phyloP scores from a whole-genome alignment of 2,113 vertebrate genomes.

The Cebidichthys violaceus region DNA sequence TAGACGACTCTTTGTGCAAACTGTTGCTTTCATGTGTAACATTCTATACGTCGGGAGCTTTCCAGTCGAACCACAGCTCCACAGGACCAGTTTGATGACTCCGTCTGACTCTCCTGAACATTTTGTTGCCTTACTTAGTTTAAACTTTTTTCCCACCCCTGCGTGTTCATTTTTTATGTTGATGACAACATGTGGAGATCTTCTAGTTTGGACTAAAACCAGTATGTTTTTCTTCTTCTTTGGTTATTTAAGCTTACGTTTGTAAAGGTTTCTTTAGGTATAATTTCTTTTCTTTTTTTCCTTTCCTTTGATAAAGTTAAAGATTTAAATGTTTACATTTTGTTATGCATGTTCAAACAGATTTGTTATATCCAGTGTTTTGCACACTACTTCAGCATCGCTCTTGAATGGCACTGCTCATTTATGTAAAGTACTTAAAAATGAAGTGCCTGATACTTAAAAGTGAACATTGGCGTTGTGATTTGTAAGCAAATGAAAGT shows the following conservation, averaged over 20 bases:
- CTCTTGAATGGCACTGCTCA: constrained; percentile 46
- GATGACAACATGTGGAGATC: neutral
- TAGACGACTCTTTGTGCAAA: neutral
- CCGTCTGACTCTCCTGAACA: constrained; percentile 18
- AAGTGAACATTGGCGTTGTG: constrained; percentile 19
- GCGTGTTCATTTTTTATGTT: constrained; percentile 26
- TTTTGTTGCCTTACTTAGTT: constrained; percentile 17
- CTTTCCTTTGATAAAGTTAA: constrained; percentile 35
- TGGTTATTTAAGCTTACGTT: constrained; percentile 67
- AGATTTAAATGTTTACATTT: constrained; percentile 74
- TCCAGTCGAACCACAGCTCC: constrained; percentile 44
- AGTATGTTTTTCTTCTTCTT: constrained; percentile 23
- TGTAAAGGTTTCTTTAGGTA: constrained; percentile 47
- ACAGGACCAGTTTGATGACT: constrained; percentile 41
- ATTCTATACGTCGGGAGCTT: neutral
- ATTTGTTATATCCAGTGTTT: constrained; percentile 67
- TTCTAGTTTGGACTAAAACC: constrained; percentile 42
- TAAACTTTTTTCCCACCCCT: neutral
- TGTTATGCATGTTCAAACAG: constrained; percentile 68
- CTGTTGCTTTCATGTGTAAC: neutral
- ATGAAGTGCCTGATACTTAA: constrained; percentile 69
- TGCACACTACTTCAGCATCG: constrained; percentile 70
- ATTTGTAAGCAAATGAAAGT: constrained; percentile 25
- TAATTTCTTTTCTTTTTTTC: constrained; percentile 9
- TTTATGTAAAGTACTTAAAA: constrained; percentile 42